Evolutionary conservation across 2,888 invertebrate species (phyloP), one percentile per base, ranked within the genome.

Genomic region (Troglohyphantes excavatus): DNA sequence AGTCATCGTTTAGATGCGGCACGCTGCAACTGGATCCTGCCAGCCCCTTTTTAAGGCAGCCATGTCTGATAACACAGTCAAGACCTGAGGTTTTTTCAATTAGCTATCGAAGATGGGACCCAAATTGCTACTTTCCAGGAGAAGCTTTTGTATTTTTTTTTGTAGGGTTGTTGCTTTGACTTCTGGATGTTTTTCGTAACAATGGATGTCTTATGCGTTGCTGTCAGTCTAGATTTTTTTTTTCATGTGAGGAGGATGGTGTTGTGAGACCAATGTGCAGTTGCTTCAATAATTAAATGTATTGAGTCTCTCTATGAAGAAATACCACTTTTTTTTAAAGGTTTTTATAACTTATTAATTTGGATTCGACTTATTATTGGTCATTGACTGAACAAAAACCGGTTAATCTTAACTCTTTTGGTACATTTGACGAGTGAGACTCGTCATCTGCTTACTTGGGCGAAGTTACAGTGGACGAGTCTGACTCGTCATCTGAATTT

Each of bases 1-100:
- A 84, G 29, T 46, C 17, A n/a, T 29, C 84, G 67, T 67, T 84
- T 76, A 76, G 75, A 84, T 75, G 67, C 53, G 84, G 67, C n/a
- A 84, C 39, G 53, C 43, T n/a, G 46, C 53, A 53, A 53, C 17
- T 53, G 9, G 17, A 53, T 53, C n/a, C n/a, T 53, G 53, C 2
- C 5, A 53, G n/a, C n/a, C 53, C 5, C 5, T 53, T n/a, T n/a
- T n/a, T 53, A 1, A 17, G n/a, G 53, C n/a, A 53, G 17, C 53
- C 1, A 53, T 53, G 39, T 53, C n/a, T 53, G 53, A 53, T 53
- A n/a, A 53, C 5, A 53, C n/a, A n/a, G 33, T n/a, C n/a, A n/a
- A 33, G 33, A 53, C 5, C 17, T 53, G 53, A 5, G 9, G 2
- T 13, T 17, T 6, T 17, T 53, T 53, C 53, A 53, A 53, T 53